These are phyloP conservation scores for Drosophila algonquin DNA, from an alignment of 2,888 invertebrate genomes.

Conservation along the genomic window DNA sequence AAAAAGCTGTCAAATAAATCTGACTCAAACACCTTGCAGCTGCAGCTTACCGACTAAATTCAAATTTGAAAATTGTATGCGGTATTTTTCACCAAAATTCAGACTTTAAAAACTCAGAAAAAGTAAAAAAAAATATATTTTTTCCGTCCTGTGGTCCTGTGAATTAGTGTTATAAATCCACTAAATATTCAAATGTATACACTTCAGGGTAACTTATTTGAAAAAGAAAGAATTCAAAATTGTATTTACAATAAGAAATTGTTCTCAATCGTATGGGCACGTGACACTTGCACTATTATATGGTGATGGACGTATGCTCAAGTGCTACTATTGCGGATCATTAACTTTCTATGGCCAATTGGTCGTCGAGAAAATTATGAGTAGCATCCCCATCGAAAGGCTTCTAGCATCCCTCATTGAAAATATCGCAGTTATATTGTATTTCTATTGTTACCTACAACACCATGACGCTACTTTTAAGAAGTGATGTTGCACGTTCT, in stretches of 20 bases:
- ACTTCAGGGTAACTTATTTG: not conserved
- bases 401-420: constrained; percentile 60
- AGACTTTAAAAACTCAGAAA: too few species aligned
- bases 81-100: too few species aligned
- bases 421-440: constrained; percentile 62
- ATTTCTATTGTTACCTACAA: constrained; percentile 55
- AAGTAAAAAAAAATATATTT: too few species aligned
- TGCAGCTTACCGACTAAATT: too few species aligned
- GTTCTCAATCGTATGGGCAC: constrained; percentile 66
- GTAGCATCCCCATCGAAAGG: constrained; percentile 20
- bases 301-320: constrained; percentile 47
- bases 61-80: too few species aligned
- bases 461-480: constrained; percentile 67
- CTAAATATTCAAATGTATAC: not conserved
- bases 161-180: too few species aligned
- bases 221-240: not conserved
- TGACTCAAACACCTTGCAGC: too few species aligned
- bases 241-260: constrained; percentile 59
- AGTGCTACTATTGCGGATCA: constrained; percentile 78
- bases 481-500: constrained; percentile 37
- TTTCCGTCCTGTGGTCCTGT: not conserved
- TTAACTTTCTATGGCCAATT: constrained; percentile 79
- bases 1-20: too few species aligned
- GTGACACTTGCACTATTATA: constrained; percentile 70
- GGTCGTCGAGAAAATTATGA: constrained; percentile 37